Conservation (phyloP, 2,888 invertebrate species). For the Lumbricus terrestris region DNA sequence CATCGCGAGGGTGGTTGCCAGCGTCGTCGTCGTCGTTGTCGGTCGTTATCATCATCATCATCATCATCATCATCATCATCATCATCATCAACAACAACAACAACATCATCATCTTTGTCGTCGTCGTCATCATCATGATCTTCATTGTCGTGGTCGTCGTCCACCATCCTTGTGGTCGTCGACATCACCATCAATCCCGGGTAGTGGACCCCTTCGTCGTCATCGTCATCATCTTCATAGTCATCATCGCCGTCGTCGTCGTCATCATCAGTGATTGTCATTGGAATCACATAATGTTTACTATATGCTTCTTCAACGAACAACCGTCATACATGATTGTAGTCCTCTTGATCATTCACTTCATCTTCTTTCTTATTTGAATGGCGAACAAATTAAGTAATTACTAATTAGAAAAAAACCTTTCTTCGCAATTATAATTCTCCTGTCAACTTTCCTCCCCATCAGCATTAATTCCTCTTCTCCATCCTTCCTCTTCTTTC, state of each 20-base stretch:
- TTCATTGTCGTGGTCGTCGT: background rate
- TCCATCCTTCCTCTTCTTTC: background rate
- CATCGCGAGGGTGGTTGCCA: no score
- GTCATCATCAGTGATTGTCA: background rate
- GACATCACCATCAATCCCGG: background rate
- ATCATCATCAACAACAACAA: background rate
- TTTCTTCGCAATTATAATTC: no score
- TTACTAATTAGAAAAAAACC: background rate
- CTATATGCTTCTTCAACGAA: background rate
- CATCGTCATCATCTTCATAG: background rate
- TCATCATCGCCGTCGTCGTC: background rate
- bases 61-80: background rate
- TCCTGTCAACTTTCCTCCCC: no score
- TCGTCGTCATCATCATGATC: background rate
- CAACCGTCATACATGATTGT: background rate
- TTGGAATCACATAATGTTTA: no score
- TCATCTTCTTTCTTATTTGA: background rate
- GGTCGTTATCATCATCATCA: background rate
- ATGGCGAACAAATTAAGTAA: background rate
- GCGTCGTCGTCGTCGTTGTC: slow-evolving; percentile 11
- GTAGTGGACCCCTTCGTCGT: background rate
- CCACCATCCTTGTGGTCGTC: background rate
- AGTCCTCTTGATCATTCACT: background rate
- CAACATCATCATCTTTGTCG: background rate
- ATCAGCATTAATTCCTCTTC: background rate